phyloP scores from a whole-genome alignment of 2,113 vertebrate genomes.

The Microcebus jonahi region DNA sequence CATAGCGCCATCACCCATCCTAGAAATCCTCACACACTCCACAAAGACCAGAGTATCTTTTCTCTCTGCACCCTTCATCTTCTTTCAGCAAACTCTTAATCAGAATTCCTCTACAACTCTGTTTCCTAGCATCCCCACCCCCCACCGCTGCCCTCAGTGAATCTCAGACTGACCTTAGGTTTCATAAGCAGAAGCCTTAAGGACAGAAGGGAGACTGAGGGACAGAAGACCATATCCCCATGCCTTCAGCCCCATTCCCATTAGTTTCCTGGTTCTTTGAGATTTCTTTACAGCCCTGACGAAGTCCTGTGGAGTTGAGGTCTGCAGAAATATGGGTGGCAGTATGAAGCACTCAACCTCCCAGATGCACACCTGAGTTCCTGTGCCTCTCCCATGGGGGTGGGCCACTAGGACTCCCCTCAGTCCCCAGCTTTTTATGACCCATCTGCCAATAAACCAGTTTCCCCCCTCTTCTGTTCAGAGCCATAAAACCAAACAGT shows the following conservation, averaged over 20 bases:
- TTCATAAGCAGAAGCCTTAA: conserved; percentile 2
- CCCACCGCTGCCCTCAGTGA: neutral
- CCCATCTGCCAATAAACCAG: conserved; percentile 94
- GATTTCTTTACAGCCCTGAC: conserved; percentile 25
- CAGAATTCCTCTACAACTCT: conserved; percentile 47
- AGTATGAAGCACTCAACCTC: neutral
- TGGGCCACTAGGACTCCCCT: conserved; percentile 41
- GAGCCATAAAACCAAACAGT: conserved; percentile 90
- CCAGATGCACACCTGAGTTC: conserved; percentile 61
- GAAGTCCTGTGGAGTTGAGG: neutral
- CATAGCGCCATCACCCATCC: neutral
- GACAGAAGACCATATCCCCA: neutral
- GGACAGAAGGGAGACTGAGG: conserved; percentile 43
- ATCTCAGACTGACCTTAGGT: conserved; percentile 19
- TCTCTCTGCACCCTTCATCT: neutral
- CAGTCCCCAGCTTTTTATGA: conserved; percentile 92
- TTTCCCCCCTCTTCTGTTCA: conserved; percentile 91
- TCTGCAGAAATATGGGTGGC: conserved; percentile 24
- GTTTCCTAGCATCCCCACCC: neutral
- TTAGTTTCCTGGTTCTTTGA: neutral
- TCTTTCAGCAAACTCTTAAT: conserved; percentile 42
- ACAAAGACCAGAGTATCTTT: neutral
- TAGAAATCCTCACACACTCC: neutral
- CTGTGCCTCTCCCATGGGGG: conserved; percentile 50
- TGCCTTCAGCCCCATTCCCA: neutral